A percentile compares a stretch with the other conserved stretches of the same genome.
These are phyloP conservation scores for Petrocephalus microphthalmus DNA, from an alignment of 2,113 vertebrate genomes.

Conservation along the genomic window DNA sequence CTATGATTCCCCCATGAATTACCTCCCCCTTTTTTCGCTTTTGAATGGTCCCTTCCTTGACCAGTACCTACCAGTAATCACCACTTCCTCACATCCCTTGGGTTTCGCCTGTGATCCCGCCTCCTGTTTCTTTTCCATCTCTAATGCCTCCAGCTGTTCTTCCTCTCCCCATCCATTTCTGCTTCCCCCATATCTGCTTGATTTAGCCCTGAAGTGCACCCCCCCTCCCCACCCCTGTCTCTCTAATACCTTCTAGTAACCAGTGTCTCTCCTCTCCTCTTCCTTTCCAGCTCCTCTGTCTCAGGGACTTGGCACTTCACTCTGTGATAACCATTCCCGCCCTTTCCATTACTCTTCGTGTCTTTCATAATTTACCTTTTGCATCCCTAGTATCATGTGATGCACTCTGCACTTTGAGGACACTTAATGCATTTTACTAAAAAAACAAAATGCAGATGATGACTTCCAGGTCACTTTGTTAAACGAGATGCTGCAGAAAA, in stretches of 20 bases:
- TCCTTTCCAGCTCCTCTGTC: conserved; percentile 64
- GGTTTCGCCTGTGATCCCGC: neutral
- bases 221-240: neutral
- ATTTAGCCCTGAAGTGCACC: neutral
- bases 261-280: conserved; percentile 35
- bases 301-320: conserved; percentile 74
- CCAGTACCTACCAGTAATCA: neutral
- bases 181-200: neutral
- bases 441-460: neutral
- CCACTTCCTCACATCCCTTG: neutral
- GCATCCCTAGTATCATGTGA: neutral
- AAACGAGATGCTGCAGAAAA: neutral
- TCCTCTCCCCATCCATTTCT: neutral
- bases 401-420: conserved; percentile 24
- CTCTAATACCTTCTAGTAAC: conserved; percentile 14
- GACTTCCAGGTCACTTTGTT: neutral
- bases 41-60: neutral
- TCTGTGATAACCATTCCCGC: conserved; percentile 67
- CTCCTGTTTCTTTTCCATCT: neutral
- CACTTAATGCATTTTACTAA: neutral
- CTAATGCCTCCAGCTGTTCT: neutral
- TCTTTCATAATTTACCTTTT: neutral
- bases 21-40: neutral
- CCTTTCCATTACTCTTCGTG: conserved; percentile 40
- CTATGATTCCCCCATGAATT: neutral